Conservation (phyloP, 2,888 invertebrate species). For the Bibio marci region DNA sequence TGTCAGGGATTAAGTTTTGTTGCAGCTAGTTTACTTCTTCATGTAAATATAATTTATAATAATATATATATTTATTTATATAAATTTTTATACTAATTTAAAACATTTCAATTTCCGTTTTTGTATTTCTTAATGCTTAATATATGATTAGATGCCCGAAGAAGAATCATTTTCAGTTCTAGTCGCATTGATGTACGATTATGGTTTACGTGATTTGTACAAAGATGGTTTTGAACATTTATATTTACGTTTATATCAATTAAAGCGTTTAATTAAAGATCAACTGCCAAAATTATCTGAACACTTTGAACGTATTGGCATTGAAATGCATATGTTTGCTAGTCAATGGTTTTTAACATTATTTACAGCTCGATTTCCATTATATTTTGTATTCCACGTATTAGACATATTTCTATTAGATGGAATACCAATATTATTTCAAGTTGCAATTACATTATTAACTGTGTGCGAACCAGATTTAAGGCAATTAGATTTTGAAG, state of each 20-base stretch:
- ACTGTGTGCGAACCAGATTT: slow-evolving; percentile 85
- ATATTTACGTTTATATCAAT: slow-evolving; percentile 85
- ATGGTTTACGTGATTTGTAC: slow-evolving; percentile 84
- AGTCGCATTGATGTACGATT: slow-evolving; percentile 93
- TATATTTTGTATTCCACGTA: slow-evolving; percentile 92
- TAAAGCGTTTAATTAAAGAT: slow-evolving; percentile 84
- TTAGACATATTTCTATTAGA: slow-evolving; percentile 89
- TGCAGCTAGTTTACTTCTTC: slow-evolving; percentile 85
- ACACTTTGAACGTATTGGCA: slow-evolving; percentile 63
- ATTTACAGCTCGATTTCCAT: slow-evolving; percentile 97
- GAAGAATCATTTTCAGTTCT: slow-evolving; percentile 97
- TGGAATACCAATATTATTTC: slow-evolving; percentile 90
- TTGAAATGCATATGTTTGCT: slow-evolving; percentile 98
- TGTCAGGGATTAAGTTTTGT: slow-evolving; percentile 98
- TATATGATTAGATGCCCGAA: slow-evolving; percentile 77
- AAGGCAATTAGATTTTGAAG: slow-evolving; percentile 88
- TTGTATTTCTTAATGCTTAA: background rate
- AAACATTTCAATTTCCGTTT: too few species aligned
- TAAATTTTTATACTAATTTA: too few species aligned
- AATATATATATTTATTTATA: too few species aligned
- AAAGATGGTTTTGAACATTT: slow-evolving; percentile 94
- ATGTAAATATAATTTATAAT: slow-evolving; percentile 46
- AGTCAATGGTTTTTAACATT: slow-evolving; percentile 99
- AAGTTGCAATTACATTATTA: slow-evolving; percentile 85
- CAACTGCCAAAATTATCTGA: slow-evolving; percentile 64